These are phyloP conservation scores for Brotula barbata DNA, from an alignment of 2,797 vertebrate species.

Conservation along the genomic window DNA sequence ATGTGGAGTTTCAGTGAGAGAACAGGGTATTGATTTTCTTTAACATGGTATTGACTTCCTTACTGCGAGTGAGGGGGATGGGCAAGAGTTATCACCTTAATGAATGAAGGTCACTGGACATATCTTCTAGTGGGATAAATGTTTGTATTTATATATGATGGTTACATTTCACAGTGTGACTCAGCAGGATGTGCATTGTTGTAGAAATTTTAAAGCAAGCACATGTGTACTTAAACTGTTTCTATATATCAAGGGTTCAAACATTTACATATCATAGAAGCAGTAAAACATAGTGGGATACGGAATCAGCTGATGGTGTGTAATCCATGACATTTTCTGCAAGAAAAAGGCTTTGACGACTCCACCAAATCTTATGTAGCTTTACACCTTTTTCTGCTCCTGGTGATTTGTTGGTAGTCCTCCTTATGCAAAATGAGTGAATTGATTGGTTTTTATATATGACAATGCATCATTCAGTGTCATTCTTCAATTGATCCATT, in stretches of 20 bases:
- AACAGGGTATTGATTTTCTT: conserved; percentile 77
- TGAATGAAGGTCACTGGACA: conserved; percentile 72
- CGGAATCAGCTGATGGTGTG: not conserved
- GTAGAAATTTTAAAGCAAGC: conserved; percentile 5
- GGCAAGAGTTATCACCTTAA: conserved; percentile 63
- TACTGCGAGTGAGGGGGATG: conserved; percentile 59
- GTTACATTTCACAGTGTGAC: conserved; percentile 27
- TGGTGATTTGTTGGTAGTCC: conserved; percentile 4
- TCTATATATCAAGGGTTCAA: not conserved
- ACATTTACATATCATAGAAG: not conserved
- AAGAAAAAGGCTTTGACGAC: conserved; percentile 3
- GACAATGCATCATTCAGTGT: conserved; percentile 72
- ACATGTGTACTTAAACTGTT: not conserved
- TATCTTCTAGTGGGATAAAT: conserved; percentile 50
- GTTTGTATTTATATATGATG: conserved; percentile 38
- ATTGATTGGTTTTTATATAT: conserved; percentile 70
- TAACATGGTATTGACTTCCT: conserved; percentile 74
- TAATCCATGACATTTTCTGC: conserved; percentile 6
- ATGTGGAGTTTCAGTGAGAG: conserved; percentile 60
- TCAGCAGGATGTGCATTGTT: conserved; percentile 17
- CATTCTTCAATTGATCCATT: conserved; percentile 77
- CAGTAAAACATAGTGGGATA: not conserved
- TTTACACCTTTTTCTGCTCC: not conserved
- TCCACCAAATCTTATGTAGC: not conserved
- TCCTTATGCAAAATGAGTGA: conserved; percentile 39